Conservation (phyloP, 2,888 invertebrate genomes). For the Allolobophora icterica region DNA sequence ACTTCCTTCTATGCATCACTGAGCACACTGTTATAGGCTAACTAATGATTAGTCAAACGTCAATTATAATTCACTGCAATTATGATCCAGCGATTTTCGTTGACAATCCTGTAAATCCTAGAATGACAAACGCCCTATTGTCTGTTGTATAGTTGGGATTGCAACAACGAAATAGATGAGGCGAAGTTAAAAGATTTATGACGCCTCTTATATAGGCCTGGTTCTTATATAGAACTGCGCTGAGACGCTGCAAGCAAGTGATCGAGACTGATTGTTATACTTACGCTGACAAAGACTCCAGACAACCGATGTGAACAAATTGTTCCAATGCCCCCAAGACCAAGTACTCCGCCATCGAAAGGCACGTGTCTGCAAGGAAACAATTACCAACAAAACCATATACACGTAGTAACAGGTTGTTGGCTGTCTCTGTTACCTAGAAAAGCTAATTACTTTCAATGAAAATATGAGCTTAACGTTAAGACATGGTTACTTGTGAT, state of each 20-base stretch:
- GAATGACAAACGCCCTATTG: neutral
- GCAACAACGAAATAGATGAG: neutral
- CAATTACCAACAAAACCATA: neutral
- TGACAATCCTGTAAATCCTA: neutral
- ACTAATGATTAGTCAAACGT: neutral
- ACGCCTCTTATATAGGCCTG: too few species aligned
- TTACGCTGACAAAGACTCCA: conserved; percentile 25
- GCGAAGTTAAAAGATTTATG: neutral
- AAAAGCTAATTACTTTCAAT: too few species aligned
- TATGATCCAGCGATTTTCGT: neutral
- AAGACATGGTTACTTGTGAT: too few species aligned
- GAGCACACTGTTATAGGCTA: neutral
- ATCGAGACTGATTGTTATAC: neutral
- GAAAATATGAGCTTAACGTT: too few species aligned
- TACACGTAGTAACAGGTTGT: too few species aligned
- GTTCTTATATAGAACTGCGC: neutral
- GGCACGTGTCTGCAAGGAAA: neutral
- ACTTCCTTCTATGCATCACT: neutral
- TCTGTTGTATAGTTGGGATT: too few species aligned
- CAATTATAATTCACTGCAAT: neutral
- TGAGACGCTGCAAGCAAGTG: neutral
- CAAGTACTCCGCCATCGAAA: conserved; percentile 30
- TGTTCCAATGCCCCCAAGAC: neutral
- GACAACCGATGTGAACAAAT: neutral
- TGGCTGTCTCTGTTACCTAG: too few species aligned